Evolutionary conservation across 2,888 invertebrate genomes (phyloP).

Genomic region (Ormia ochracea): DNA sequence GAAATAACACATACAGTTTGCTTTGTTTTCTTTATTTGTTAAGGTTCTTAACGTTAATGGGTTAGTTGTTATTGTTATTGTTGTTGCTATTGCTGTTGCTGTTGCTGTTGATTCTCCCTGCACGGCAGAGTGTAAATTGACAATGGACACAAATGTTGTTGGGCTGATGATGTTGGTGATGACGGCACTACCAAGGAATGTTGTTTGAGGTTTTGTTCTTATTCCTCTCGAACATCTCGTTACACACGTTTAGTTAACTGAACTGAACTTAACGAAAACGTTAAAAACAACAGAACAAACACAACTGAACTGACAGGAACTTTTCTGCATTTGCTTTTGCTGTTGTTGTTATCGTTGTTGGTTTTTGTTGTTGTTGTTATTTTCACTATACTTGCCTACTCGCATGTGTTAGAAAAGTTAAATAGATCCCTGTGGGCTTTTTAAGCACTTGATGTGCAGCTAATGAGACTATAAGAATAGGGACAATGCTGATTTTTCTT

Average conservation of each 20-base stretch:
- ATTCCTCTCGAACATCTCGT: slow-evolving; percentile 42
- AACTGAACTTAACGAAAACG: slow-evolving; percentile 64
- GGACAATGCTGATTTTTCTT: slow-evolving; percentile 52
- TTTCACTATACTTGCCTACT: slow-evolving; percentile 23
- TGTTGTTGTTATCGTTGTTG: neutral
- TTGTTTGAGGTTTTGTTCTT: slow-evolving; percentile 44
- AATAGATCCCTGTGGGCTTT: slow-evolving; percentile 72
- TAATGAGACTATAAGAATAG: slow-evolving; percentile 71
- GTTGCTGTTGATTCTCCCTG: slow-evolving; percentile 30
- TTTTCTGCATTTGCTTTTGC: slow-evolving; percentile 21
- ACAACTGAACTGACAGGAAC: slow-evolving; percentile 25
- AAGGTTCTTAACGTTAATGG: slow-evolving; percentile 56
- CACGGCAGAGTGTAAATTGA: slow-evolving; percentile 59
- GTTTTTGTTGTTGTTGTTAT: neutral
- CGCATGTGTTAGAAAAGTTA: slow-evolving; percentile 67
- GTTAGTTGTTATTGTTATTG: slow-evolving; percentile 36
- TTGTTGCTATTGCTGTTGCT: slow-evolving; percentile 32
- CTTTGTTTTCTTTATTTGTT: slow-evolving; percentile 18
- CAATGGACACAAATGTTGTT: slow-evolving; percentile 61
- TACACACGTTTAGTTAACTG: slow-evolving; percentile 57
- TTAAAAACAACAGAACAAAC: slow-evolving; percentile 7
- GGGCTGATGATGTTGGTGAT: slow-evolving; percentile 9
- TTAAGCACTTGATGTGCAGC: slow-evolving; percentile 72
- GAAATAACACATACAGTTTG: slow-evolving; percentile 53
- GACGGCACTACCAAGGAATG: slow-evolving; percentile 14